Base-by-base conservation (phyloP, 1,140 invertebrate genomes). In the Oryzaephilus surinamensis region DNA sequence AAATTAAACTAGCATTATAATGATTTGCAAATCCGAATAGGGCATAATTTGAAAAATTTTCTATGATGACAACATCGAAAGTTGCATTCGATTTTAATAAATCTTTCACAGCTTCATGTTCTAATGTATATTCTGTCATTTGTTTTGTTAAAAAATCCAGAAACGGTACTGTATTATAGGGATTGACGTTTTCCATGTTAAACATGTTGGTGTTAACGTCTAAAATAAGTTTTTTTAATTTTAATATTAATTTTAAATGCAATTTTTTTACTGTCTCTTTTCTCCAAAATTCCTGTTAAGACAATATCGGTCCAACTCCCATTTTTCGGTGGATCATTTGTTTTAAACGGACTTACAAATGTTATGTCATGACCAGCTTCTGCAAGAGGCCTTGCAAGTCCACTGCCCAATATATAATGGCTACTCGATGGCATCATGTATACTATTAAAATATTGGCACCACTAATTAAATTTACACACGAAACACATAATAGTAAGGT, bases 341-440 rank as follows among this genome's bases (percentile, higher is more conserved):
- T 33, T 8, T 51, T 52, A 37, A 61, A 61, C 0, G 57, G 58
- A 35, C 60, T 64, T 6, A 66, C 51, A 2, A 64, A 57, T 1
- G 60, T 66, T 0, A 67, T 50, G 29, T 68, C 57, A 44, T 70
- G 67, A 16, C 64, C 63, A n/a, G 54, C 41, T 11, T 41, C 34
- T 0, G 61, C 52, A 24, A 69, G 41, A 18, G 53, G 52, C 23
- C 57, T 61, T 1, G 67, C 30, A 32, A 65, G 16, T n/a, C 13
- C 11, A 24, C 21, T 39, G 3, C 41, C 41, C 11, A 43, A 29
- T 6, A 43, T 32, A 15, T 38, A 12, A 17, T 43, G 41, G 53
- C 79, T 84, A 19, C 67, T 72, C 1, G 77, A 73, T 1, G 68
- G 61, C 41, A 77, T 71, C 1, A 73, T 71, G 50, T 80, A 76